A percentile compares a stretch with the other conserved stretches of the same genome.
These are phyloP conservation scores for Nowickia ferox DNA, from an alignment of 2,888 invertebrate genomes.

Conservation along the genomic window DNA sequence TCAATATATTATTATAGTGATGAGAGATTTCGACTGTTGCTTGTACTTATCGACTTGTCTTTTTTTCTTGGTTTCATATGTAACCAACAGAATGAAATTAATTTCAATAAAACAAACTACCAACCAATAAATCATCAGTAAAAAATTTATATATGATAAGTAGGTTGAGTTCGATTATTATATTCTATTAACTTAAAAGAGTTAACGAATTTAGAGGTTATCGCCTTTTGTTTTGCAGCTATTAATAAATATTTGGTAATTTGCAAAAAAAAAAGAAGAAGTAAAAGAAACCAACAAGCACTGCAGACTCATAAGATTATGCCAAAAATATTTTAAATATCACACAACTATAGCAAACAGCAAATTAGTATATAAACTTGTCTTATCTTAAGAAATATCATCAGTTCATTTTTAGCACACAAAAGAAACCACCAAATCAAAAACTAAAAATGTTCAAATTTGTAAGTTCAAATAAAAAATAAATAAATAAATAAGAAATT, in stretches of 20 bases:
- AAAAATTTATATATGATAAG: not conserved
- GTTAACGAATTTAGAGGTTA: not conserved
- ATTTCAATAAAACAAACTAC: not conserved
- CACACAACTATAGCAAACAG: no score
- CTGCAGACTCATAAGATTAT: no score
- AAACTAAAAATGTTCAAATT: slow-evolving; percentile 20
- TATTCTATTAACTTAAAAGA: not conserved
- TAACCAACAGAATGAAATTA: no score
- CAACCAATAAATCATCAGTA: not conserved
- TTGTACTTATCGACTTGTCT: not conserved
- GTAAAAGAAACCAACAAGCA: not conserved
- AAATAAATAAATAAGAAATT: not conserved
- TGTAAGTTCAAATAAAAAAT: slow-evolving; percentile 25
- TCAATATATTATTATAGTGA: not conserved
- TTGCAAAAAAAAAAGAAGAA: not conserved
- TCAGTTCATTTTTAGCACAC: slow-evolving; percentile 11
- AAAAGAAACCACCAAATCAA: slow-evolving; percentile 8
- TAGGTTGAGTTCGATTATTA: not conserved
- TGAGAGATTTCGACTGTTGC: not conserved
- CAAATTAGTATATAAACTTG: slow-evolving; percentile 6
- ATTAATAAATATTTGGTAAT: not conserved
- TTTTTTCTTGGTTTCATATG: not conserved
- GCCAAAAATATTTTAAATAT: no score
- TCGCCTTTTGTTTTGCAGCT: not conserved
- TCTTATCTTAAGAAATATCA: not conserved